These are phyloP conservation scores for Lucinisca nassula DNA, from an alignment of 2,888 invertebrate species.

Conservation along the genomic window DNA sequence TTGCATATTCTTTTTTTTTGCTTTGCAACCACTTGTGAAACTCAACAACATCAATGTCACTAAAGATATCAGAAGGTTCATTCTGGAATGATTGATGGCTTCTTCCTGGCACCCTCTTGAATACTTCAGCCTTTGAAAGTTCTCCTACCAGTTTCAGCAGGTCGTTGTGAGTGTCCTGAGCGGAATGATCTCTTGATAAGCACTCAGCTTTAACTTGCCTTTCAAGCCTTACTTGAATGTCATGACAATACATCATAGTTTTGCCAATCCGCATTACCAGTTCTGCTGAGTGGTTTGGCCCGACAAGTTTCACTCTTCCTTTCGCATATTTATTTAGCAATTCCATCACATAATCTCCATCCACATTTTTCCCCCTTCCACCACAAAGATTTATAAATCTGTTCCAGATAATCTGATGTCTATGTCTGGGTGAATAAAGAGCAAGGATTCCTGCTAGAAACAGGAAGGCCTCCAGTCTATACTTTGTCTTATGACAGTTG, in stretches of 20 bases:
- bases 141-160: neutral
- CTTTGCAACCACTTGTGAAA: constrained; percentile 19
- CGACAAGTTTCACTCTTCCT: constrained; percentile 20
- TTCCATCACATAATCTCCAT: constrained; percentile 49
- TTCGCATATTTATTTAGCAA: constrained; percentile 37
- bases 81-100: constrained; percentile 3
- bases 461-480: constrained; percentile 30
- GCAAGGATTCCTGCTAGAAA: constrained; percentile 29
- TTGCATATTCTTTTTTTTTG: constrained; percentile 4
- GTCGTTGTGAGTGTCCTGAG: neutral
- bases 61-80: constrained; percentile 19
- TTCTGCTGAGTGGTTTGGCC: constrained; percentile 28
- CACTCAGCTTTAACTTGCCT: neutral
- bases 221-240: constrained; percentile 29
- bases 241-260: constrained; percentile 39
- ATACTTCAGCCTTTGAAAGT: constrained; percentile 23
- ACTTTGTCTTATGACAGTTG: constrained; percentile 25
- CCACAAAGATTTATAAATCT: constrained; percentile 32
- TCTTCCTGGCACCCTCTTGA: constrained; percentile 17
- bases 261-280: constrained; percentile 30
- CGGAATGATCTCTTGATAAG: neutral
- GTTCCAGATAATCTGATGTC: constrained; percentile 31
- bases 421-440: constrained; percentile 12
- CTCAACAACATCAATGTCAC: constrained; percentile 1
- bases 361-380: constrained; percentile 28